Percentiles rank a stretch among this genome's conserved stretches.
These are phyloP conservation scores for Cyprinus carpio DNA, from an alignment of 2,113 vertebrate species.

Conservation along the genomic window DNA sequence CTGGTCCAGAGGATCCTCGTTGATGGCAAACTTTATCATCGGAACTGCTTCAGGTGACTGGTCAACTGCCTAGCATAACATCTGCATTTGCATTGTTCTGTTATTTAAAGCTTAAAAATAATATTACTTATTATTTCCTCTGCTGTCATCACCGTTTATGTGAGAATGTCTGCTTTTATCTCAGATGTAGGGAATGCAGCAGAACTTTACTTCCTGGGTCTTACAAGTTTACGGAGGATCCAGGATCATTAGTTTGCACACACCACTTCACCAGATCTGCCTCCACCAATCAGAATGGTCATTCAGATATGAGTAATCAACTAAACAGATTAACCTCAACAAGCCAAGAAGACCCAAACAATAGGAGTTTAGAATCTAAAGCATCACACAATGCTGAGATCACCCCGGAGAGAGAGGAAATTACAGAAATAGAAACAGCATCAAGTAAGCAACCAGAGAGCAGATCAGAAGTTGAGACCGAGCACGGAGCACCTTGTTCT, in stretches of 20 bases:
- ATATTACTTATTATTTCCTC: neutral
- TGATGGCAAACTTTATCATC: conserved; percentile 92
- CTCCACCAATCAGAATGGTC: conserved; percentile 64
- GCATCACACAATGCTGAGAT: conserved; percentile 32
- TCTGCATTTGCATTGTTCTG: no score
- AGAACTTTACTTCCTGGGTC: conserved; percentile 91
- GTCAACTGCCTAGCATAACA: neutral
- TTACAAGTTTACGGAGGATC: conserved; percentile 79
- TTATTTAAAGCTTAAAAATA: neutral
- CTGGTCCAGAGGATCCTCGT: conserved; percentile 93
- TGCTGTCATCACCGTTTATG: neutral
- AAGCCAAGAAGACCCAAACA: neutral
- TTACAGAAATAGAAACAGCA: conserved; percentile 9
- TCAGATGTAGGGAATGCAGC: conserved; percentile 90
- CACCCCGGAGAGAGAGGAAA: conserved; percentile 41
- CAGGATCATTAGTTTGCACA: conserved; percentile 84
- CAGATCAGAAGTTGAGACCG: conserved; percentile 42
- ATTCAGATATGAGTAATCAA: conserved; percentile 66
- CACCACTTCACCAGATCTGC: conserved; percentile 76
- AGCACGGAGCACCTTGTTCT: conserved; percentile 23
- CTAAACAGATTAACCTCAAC: conserved; percentile 36
- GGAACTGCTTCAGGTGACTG: conserved; percentile 93
- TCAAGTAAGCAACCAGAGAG: neutral
- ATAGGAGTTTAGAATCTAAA: conserved; percentile 48
- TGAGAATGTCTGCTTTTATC: conserved; percentile 41